Evolutionary conservation across 2,113 vertebrate species (phyloP), one percentile per base, ranked within the genome.

Genomic region (Illadopsis cleaveri): DNA sequence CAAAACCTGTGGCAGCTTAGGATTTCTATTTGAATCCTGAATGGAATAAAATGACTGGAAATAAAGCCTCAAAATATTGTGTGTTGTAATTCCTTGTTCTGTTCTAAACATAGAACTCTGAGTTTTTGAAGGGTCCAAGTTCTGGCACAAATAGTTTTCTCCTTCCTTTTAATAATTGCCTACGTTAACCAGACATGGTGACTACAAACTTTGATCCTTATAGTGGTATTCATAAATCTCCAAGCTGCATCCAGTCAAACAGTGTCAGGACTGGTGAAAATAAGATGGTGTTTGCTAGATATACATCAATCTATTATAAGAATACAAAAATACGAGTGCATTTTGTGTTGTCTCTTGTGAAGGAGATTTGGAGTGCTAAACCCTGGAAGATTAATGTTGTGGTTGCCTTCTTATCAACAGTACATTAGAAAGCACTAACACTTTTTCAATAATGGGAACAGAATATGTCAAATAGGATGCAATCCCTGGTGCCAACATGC

Each of bases 41-140:
- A 90, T 89, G 90, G 93, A 97, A 96, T 94, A 93, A 96, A 94
- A 64, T 40, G 47, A 93, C 79, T 92, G 82, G 72, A 95, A 96
- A 88, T 90, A 88, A 94, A 95, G 77, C 64, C 76, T 93, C 76
- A 97, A 92, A 96, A 94, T 86, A 93, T 28, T 86, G 76, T 72
- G 65, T 91, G 82, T 89, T 93, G 86, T 92, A 93, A 93, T 91
- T 94, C 48, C 64, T 90, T 94, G 75, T 93, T 94, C 94, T 72
- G 45, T 90, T 90, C 85, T 96, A 96, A 96, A 93, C 83, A 92
- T 86, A 96, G 82, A 81, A 42, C 21, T 81, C 66, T 47, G 51
- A 89, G 45, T 90, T 96, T 92, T 70, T 86, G 86, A 92, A 66
- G 76, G 71, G 87, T 93, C 15, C 33, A 80, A 71, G 35, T 87